These are phyloP conservation scores for Prionace glauca DNA, from an alignment of 2,797 vertebrate genomes.

Conservation along the genomic window DNA sequence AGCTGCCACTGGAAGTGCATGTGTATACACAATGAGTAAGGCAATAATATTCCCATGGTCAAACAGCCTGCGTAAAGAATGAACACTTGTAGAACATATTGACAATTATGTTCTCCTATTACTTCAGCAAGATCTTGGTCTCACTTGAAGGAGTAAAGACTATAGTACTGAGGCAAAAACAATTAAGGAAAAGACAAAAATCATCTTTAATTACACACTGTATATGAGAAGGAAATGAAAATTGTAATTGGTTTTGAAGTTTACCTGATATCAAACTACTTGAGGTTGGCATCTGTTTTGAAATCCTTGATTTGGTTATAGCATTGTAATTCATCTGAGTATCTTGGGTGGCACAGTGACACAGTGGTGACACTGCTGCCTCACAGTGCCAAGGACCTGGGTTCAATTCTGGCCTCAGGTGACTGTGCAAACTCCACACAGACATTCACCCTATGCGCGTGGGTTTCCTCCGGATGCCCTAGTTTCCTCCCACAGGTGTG, in stretches of 20 bases:
- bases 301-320: neutral
- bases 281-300: neutral
- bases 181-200: neutral
- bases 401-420: too few species aligned
- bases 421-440: too few species aligned
- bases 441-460: too few species aligned
- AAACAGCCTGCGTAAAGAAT: neutral
- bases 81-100: neutral
- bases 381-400: too few species aligned
- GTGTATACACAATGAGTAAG: neutral
- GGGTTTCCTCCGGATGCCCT: too few species aligned
- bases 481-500: too few species aligned
- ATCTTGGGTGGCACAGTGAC: neutral
- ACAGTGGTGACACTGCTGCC: too few species aligned
- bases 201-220: neutral
- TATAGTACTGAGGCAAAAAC: neutral
- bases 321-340: neutral
- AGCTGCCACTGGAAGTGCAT: neutral
- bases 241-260: neutral
- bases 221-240: neutral
- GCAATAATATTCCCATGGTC: too few species aligned
- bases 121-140: neutral
- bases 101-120: neutral
- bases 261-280: neutral
- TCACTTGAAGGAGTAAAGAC: neutral